Conservation (phyloP, 1,140 invertebrate species). For the Cepaea nemoralis region DNA sequence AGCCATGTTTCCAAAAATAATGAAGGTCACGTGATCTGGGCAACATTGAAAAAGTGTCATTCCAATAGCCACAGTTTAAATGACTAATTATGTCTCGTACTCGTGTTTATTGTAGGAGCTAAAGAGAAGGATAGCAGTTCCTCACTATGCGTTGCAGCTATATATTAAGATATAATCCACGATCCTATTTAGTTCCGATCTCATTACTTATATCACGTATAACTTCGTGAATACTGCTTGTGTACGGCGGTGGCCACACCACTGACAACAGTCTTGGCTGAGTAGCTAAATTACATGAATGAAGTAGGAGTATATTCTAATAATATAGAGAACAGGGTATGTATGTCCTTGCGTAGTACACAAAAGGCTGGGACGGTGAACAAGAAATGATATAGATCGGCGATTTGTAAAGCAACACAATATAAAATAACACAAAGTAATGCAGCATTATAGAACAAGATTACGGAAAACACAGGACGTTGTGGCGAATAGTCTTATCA, state of each 20-base stretch:
- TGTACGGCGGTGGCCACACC: too few species aligned
- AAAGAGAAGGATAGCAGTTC: not conserved
- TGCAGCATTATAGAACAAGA: too few species aligned
- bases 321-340: not conserved
- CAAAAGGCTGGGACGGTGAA: not conserved
- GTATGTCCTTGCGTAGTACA: not conserved
- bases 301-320: not conserved
- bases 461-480: too few species aligned
- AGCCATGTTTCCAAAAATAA: slow-evolving; percentile 46
- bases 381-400: not conserved
- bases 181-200: too few species aligned
- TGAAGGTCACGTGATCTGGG: slow-evolving; percentile 37
- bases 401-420: too few species aligned
- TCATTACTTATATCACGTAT: not conserved
- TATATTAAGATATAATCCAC: not conserved
- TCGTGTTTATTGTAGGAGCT: not conserved
- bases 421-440: too few species aligned
- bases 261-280: too few species aligned
- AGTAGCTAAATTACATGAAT: too few species aligned
- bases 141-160: not conserved
- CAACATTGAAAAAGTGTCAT: not conserved
- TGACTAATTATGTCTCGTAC: not conserved
- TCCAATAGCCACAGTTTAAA: not conserved
- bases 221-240: not conserved
- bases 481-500: too few species aligned